Percentiles rank a stretch among this genome's conserved stretches.
Conservation (phyloP, 2,888 invertebrate species). For the Polyploca ridens region DNA sequence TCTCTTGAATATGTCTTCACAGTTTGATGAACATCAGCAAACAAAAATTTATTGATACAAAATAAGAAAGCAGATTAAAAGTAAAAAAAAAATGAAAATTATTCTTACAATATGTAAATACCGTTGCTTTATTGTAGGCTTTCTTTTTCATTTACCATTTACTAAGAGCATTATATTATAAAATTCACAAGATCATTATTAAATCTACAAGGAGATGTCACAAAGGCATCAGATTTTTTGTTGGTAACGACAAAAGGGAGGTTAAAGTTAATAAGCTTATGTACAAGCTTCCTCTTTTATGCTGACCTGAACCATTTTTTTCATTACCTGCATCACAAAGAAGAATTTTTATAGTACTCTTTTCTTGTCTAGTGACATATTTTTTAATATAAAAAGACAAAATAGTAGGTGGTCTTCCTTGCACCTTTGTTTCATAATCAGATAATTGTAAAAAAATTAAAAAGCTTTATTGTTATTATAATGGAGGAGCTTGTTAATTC, state of each 20-base stretch:
- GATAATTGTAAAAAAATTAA: conserved; percentile 49
- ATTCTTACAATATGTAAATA: neutral
- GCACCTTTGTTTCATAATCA: conserved; percentile 53
- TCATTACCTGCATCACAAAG: conserved; percentile 72
- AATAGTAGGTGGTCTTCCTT: conserved; percentile 52
- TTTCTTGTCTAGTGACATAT: conserved; percentile 58
- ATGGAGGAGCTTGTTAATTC: conserved; percentile 4
- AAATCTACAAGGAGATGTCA: conserved; percentile 39
- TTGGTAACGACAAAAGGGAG: conserved; percentile 49
- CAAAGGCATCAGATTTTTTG: conserved; percentile 45
- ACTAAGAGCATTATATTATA: conserved; percentile 25
- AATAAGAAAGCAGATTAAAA: neutral
- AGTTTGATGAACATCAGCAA: neutral
- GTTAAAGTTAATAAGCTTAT: conserved; percentile 72
- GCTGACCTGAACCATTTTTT: conserved; percentile 69
- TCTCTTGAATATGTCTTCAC: too few species aligned
- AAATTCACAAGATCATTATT: conserved; percentile 41
- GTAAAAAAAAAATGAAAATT: neutral
- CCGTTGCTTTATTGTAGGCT: neutral
- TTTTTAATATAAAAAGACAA: conserved; percentile 52
- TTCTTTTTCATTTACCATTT: conserved; percentile 13
- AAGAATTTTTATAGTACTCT: conserved; percentile 54
- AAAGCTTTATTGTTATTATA: conserved; percentile 23
- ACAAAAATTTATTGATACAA: neutral
- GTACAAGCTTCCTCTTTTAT: conserved; percentile 57